Base-by-base conservation (phyloP, 2,113 vertebrate species). In the Rutilus rutilus region DNA sequence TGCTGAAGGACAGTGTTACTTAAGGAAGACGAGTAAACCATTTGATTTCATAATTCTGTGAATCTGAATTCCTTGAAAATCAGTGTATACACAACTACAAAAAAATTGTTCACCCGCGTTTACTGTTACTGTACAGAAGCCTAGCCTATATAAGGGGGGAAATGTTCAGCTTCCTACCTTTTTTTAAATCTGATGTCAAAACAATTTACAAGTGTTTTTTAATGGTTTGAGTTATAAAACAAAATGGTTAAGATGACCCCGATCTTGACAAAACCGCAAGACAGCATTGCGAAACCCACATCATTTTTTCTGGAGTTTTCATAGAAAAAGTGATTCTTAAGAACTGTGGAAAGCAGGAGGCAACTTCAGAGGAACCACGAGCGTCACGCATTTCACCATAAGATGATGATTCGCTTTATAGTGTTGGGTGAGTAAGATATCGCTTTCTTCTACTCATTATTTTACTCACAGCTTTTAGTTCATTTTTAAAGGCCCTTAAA, bases 391-490 rank as follows among this genome's bases (percentile, higher is more conserved):
- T 64, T 47, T 47, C 78, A 64, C 36, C 6, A 67, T 50, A 60
- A 12, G 1, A 62, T n/a, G 27, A 82, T 82, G 79, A 82, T 67
- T 33, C 19, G 42, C 64, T 30, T 52, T 10, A 23, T 52, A 21
- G 62, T 82, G 15, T 50, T 65, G 42, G 79, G 79, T 82, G 27
- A 82, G 79, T 82, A 5, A 42, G 23, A 23, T 23, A 59, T 9
- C 2, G 25, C n/a, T 60, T 8, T 23, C 21, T 42, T 25, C 3
- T 23, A 71, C 19, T n/a, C 0, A 0, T 42, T 79, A 3, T 78
- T 57, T 69, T 21, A 69, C 33, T 69, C 8, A 39, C 30, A 4
- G 6, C 7, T 57, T 69, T 23, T 5, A 12, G 1, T 23, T 42
- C 11, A 39, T 23, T 39, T 9, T 36, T 21, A 69, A 69, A 19